Conservation (phyloP, 2,797 vertebrate genomes). For the Sebastes flavidus region DNA sequence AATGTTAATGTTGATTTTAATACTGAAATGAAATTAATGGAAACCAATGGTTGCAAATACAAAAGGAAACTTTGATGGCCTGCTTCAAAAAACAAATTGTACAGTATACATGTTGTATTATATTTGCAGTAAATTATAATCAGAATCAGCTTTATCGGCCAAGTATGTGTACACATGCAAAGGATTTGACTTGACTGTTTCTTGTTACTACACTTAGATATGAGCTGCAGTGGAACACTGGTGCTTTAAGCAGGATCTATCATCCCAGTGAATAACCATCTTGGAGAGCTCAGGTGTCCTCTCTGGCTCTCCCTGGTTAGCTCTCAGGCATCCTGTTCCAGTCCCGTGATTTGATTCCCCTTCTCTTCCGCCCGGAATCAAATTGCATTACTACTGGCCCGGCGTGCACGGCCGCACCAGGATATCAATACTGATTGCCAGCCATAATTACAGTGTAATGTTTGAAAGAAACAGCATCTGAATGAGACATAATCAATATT, state of each 20-base stretch:
- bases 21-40: background rate
- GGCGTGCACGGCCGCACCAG: constrained; percentile 15
- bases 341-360: constrained; percentile 63
- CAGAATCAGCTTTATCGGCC: background rate
- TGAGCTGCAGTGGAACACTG: background rate
- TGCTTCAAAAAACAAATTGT: background rate
- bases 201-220: background rate
- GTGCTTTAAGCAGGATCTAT: background rate
- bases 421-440: constrained; percentile 60
- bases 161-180: background rate
- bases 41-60: background rate
- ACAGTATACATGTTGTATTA: background rate
- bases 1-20: background rate
- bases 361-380: constrained; percentile 49
- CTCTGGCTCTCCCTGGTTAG: constrained; percentile 13
- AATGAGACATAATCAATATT: constrained; percentile 71
- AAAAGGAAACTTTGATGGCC: background rate
- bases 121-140: background rate
- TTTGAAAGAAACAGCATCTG: constrained; percentile 54
- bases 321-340: constrained; percentile 50
- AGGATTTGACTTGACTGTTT: background rate
- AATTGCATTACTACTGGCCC: constrained; percentile 60
- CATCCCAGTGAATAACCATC: constrained; percentile 6
- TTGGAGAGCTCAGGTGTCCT: constrained; percentile 59
- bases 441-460: constrained; percentile 60